Evolutionary conservation across 2,888 invertebrate species (phyloP), one percentile per base, ranked within the genome.

Genomic region (Macrophya annulata): DNA sequence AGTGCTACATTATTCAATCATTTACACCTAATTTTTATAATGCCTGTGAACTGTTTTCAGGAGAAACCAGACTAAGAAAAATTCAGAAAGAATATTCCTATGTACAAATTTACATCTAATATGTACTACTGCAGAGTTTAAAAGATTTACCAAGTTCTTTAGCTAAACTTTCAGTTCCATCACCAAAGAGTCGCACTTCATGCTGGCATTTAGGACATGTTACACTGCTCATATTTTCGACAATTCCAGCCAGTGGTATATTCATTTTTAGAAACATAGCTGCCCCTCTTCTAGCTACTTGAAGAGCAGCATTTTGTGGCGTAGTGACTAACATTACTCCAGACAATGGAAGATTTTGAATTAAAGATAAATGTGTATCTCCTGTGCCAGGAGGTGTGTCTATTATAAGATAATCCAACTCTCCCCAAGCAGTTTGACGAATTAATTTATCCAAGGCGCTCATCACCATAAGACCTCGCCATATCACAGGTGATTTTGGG

Each of bases 301-400:
- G 96, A 8, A 99, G 92, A 0, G 99, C 97, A 2, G 98, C 97
- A 84, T 96, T 96, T 93, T 99, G 99, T 0, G 99, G 99, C 0
- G 99, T 99, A 10, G 98, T 98, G 0, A 99, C 98, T 77, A 99
- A 94, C n/a, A 99, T 91, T 5, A 97, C 98, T 25, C 98, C 99
- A 91, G 96, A 94, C 74, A 99, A 96, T 1, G 98, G 97, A 77
- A 98, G 94, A 93, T 97, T 98, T 93, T 99, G 99, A 68, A 97
- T 95, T 1, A 99, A 95, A 0, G 99, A 98, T 1, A 99, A 94
- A 92, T 99, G 98, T 0, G 98, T 98, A 93, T 99, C 99, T 0
- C 99, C 99, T 0, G 99, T 99, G 51, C 99, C 99, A 0, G 99
- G 99, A 3, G 99, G 99, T 89, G 99, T 99, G 94, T 99, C 99